Evolutionary conservation across 2,113 vertebrate species (phyloP).

Genomic region (Onychostoma macrolepis): DNA sequence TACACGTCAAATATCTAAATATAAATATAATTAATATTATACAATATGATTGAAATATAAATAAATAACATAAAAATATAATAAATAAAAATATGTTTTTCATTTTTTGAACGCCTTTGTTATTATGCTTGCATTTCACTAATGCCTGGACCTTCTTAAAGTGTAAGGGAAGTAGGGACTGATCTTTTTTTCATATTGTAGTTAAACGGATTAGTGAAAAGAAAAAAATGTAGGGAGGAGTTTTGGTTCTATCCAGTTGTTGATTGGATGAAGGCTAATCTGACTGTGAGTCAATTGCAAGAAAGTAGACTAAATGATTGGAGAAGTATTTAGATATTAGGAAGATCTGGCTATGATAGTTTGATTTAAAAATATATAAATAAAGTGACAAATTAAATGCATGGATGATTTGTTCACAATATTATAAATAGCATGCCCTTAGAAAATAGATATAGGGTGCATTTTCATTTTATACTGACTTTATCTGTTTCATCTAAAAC

Average conservation of each 20-base stretch:
- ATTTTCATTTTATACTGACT: background rate
- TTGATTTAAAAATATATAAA: background rate
- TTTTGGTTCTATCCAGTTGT: background rate
- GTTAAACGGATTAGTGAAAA: background rate
- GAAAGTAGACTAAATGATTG: background rate
- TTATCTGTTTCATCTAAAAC: background rate
- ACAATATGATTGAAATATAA: no score
- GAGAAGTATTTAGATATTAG: no score
- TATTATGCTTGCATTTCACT: background rate
- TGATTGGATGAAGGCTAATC: background rate
- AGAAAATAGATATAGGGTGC: background rate
- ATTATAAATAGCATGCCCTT: background rate
- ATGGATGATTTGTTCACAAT: background rate
- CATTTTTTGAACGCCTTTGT: background rate
- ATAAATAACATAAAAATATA: no score
- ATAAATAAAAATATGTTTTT: no score
- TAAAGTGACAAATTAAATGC: background rate
- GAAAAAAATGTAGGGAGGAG: background rate
- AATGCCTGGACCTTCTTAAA: background rate
- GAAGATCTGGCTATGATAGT: background rate
- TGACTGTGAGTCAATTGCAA: background rate
- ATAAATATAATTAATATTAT: background rate
- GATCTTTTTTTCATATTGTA: background rate
- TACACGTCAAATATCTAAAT: no score
- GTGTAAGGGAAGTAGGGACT: background rate